Conservation (phyloP, 2,797 vertebrate species). For the Phaenicophaeus curvirostris region DNA sequence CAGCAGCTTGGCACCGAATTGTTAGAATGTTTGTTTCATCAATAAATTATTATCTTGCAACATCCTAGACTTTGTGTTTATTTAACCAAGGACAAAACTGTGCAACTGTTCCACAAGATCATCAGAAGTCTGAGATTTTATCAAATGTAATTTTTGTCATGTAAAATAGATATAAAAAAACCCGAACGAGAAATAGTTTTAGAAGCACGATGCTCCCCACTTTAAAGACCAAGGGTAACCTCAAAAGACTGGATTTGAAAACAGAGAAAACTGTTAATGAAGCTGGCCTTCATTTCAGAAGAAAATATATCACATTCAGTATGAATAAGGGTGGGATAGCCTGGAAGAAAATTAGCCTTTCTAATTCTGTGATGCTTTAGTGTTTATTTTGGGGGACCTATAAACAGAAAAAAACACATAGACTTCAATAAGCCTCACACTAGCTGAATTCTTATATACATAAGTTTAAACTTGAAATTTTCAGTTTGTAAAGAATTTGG, state of each 20-base stretch:
- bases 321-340: background rate
- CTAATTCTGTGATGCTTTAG: background rate
- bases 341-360: background rate
- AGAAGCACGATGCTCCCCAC: background rate
- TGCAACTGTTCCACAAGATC: background rate
- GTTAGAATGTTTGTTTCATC: background rate
- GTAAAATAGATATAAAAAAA: background rate
- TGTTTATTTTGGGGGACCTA: background rate
- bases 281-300: background rate
- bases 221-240: background rate
- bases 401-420: background rate
- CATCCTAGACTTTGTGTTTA: constrained; percentile 1
- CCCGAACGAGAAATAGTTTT: background rate
- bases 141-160: background rate
- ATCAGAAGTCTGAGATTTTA: background rate
- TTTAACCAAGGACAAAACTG: background rate
- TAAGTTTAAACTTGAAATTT: background rate
- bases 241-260: background rate
- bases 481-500: background rate
- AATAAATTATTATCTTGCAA: background rate
- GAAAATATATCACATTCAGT: background rate
- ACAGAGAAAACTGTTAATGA: background rate
- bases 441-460: background rate
- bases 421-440: background rate
- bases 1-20: background rate